These are phyloP conservation scores for Trachelipus rathkii DNA, from an alignment of 1,140 invertebrate species.

Conservation along the genomic window DNA sequence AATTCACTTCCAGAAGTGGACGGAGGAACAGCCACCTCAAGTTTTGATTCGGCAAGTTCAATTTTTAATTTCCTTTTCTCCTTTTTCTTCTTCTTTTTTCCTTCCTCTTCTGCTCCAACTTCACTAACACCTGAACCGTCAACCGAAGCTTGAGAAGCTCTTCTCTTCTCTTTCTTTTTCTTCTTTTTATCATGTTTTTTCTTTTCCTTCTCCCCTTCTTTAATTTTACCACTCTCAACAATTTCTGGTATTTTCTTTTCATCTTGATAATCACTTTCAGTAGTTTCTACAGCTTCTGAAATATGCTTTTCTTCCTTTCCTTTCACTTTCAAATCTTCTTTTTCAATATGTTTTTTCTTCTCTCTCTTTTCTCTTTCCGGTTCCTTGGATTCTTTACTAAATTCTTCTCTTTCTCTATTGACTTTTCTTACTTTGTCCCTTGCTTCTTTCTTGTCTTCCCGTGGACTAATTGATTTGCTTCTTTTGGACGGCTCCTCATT, in stretches of 20 bases:
- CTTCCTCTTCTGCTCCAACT: slow-evolving; percentile 48
- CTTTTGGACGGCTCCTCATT: slow-evolving; percentile 15
- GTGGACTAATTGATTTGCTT: slow-evolving; percentile 47
- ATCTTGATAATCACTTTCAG: neutral
- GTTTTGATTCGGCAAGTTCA: slow-evolving; percentile 46
- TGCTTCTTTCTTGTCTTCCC: slow-evolving; percentile 53
- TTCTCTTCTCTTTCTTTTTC: slow-evolving; percentile 46
- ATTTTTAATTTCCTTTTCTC: slow-evolving; percentile 31
- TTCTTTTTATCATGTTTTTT: slow-evolving; percentile 48
- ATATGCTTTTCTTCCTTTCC: neutral
- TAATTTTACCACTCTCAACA: slow-evolving; percentile 28
- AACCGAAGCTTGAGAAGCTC: slow-evolving; percentile 31
- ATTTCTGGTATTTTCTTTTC: neutral
- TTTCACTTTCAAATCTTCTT: slow-evolving; percentile 39
- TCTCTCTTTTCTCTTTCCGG: slow-evolving; percentile 34
- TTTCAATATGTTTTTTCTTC: slow-evolving; percentile 27
- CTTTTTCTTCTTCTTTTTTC: slow-evolving; percentile 46
- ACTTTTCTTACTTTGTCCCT: slow-evolving; percentile 30
- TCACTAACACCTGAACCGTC: slow-evolving; percentile 50
- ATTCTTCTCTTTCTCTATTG: slow-evolving; percentile 31
- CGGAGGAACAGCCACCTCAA: slow-evolving; percentile 46
- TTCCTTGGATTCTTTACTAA: neutral
- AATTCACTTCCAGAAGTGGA: slow-evolving; percentile 11
- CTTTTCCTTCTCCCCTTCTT: slow-evolving; percentile 53
- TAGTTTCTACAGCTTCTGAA: neutral